Conservation (phyloP, 2,797 vertebrate genomes). For the Urophycis tenuis region DNA sequence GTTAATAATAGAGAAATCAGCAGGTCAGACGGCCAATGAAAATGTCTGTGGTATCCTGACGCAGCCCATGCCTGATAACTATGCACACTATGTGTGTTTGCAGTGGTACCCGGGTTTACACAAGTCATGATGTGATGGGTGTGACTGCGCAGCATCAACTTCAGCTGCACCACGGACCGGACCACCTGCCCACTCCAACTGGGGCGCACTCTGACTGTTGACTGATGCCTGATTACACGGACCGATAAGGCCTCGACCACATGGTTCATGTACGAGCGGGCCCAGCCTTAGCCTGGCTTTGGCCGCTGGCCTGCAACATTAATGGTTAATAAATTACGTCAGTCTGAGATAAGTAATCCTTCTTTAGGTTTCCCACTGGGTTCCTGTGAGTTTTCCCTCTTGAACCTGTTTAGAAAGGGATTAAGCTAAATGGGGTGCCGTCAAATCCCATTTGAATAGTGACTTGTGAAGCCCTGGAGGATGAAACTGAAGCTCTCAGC, state of each 20-base stretch:
- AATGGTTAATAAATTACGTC: neutral
- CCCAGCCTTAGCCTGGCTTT: conserved; percentile 23
- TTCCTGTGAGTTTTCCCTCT: neutral
- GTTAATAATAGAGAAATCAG: conserved; percentile 36
- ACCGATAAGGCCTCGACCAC: conserved; percentile 40
- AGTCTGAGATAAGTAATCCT: neutral
- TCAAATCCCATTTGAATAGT: neutral
- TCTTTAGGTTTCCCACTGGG: neutral
- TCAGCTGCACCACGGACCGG: conserved; percentile 21
- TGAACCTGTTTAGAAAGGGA: neutral
- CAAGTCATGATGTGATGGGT: conserved; percentile 22
- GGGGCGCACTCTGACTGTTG: conserved; percentile 20
- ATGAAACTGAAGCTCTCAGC: no score
- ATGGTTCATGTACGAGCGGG: conserved; percentile 28
- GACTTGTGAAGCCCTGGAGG: neutral
- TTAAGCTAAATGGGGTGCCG: neutral
- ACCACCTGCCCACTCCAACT: conserved; percentile 36
- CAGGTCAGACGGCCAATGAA: conserved; percentile 40
- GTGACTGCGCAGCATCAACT: conserved; percentile 38
- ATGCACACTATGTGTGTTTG: conserved; percentile 22
- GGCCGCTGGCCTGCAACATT: neutral
- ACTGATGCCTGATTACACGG: conserved; percentile 41
- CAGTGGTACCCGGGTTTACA: conserved; percentile 7
- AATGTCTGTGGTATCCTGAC: conserved; percentile 27
- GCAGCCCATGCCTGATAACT: conserved; percentile 22